These are phyloP conservation scores for Catharus minimus DNA, from an alignment of 2,113 vertebrate species.

Conservation along the genomic window DNA sequence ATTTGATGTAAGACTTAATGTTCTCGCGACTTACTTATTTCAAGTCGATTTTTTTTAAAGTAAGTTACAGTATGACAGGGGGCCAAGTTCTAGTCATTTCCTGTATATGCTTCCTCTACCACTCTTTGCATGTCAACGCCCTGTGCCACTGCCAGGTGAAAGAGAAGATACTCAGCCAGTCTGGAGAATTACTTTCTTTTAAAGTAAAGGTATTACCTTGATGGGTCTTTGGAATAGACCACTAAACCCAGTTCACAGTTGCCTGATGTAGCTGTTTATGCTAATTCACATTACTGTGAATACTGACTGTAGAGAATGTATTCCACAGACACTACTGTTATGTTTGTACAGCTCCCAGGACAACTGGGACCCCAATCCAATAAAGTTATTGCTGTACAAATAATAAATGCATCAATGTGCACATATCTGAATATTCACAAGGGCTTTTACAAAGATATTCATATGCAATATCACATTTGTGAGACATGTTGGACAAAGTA, in stretches of 20 bases:
- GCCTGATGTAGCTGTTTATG: constrained; percentile 34
- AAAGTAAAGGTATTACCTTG: neutral
- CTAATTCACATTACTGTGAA: neutral
- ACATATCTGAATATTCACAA: constrained; percentile 59
- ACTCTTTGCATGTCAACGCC: neutral
- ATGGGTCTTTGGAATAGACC: neutral
- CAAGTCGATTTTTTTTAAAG: neutral
- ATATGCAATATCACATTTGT: constrained; percentile 20
- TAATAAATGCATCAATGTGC: constrained; percentile 48
- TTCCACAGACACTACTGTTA: neutral
- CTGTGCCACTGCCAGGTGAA: neutral
- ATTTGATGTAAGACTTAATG: neutral
- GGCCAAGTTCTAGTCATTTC: neutral
- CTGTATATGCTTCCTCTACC: neutral
- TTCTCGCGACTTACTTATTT: neutral
- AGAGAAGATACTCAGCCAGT: neutral
- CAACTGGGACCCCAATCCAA: constrained; percentile 33
- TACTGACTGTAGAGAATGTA: neutral
- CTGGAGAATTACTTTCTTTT: neutral
- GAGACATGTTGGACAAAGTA: constrained; percentile 22
- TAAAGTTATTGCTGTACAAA: constrained; percentile 41
- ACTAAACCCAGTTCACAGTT: neutral
- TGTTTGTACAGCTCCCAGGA: constrained; percentile 6
- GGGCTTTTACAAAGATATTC: constrained; percentile 33
- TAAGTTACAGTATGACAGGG: neutral